Evolutionary conservation across 2,113 vertebrate species (phyloP).

Genomic region (Oreochromis tanganicae): DNA sequence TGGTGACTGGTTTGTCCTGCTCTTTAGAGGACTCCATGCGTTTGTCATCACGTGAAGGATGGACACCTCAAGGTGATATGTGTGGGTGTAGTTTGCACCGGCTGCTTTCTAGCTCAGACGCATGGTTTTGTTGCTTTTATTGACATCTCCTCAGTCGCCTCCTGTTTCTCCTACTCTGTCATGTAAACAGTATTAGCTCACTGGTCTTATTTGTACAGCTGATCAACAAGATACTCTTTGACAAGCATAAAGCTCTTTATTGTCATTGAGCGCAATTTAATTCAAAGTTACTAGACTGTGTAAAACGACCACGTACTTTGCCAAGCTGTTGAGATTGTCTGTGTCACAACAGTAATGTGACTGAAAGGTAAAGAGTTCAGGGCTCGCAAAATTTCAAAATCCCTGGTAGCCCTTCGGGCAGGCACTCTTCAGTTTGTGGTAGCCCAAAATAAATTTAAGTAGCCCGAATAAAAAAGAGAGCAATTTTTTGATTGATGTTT

Average conservation of each 20-base stretch:
- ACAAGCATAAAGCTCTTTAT: background rate
- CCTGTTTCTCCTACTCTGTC: background rate
- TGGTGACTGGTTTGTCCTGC: conserved; percentile 28
- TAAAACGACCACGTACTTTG: background rate
- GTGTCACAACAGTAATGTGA: accelerated
- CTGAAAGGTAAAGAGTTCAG: background rate
- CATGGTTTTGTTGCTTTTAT: conserved; percentile 42
- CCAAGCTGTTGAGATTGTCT: background rate
- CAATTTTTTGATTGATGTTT: no score
- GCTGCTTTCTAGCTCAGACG: conserved; percentile 18
- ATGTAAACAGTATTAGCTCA: background rate
- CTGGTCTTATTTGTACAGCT: background rate
- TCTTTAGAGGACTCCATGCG: conserved; percentile 68
- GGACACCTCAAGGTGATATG: conserved; percentile 55
- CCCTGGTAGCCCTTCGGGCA: no score
- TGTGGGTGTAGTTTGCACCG: background rate
- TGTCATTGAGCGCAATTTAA: background rate
- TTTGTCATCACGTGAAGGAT: conserved; percentile 47
- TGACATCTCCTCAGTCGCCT: background rate
- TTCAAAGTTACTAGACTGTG: background rate
- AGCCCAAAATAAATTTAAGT: no score
- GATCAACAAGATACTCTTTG: background rate
- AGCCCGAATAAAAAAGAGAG: no score
- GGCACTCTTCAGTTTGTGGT: no score
- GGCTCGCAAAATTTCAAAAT: no score